Evolutionary conservation across 2,797 vertebrate genomes (phyloP).

Genomic region (Epinephelus coioides): DNA sequence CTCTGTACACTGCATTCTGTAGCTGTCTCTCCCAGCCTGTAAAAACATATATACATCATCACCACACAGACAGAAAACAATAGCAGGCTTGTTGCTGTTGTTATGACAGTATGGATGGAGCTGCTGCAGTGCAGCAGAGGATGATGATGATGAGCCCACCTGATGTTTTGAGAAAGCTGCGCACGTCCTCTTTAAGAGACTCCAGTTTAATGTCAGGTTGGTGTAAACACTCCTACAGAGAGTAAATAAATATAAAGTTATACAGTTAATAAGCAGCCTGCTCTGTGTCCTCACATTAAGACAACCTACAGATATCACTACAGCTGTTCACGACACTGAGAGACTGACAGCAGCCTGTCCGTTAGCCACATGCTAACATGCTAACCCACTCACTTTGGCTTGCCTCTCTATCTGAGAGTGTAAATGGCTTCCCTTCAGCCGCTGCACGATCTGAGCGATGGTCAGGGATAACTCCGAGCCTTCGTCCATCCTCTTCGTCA

Average conservation of each 20-base stretch:
- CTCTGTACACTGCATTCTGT: constrained; percentile 98
- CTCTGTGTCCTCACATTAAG: neutral
- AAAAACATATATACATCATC: constrained; percentile 25
- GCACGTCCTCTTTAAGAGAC: constrained; percentile 95
- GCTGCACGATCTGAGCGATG: constrained; percentile 93
- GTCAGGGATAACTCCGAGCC: constrained; percentile 89
- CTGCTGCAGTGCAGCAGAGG: too few relatives aligned
- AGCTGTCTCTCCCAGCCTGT: constrained; percentile 98
- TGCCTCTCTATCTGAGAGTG: constrained; percentile 95
- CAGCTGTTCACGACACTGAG: too few relatives aligned
- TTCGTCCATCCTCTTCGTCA: constrained; percentile 87
- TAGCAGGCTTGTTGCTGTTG: rapidly evolving
- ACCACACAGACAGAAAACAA: neutral
- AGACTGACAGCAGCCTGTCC: constrained; percentile 14
- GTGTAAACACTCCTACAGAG: constrained; percentile 91
- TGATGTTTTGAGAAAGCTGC: constrained; percentile 92
- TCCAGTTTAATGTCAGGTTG: constrained; percentile 94
- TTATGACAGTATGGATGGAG: neutral
- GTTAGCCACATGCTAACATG: constrained; percentile 71
- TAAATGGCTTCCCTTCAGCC: constrained; percentile 91
- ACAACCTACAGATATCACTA: neutral
- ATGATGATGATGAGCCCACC: constrained; percentile 79
- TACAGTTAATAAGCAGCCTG: rapidly evolving
- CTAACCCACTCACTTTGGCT: constrained; percentile 91
- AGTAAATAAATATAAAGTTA: neutral